These are phyloP conservation scores for Tribolium madens DNA, from an alignment of 1,140 invertebrate genomes.

Conservation along the genomic window DNA sequence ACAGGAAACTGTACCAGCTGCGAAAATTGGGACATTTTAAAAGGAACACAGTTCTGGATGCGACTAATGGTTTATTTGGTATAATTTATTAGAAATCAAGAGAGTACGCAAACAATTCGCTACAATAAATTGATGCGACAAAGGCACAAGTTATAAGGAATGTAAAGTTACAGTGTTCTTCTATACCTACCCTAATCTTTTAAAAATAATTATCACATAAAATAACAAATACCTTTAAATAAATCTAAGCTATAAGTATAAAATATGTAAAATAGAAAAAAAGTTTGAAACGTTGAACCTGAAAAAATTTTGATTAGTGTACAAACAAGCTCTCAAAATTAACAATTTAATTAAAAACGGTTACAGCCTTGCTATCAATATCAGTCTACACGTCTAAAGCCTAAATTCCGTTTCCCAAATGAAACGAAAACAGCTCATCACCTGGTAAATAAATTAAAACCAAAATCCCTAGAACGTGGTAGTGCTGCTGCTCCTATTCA, in stretches of 20 bases:
- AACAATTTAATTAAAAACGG: conserved; percentile 9
- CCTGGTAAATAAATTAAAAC: background rate
- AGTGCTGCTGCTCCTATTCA: conserved; percentile 72
- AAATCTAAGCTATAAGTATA: conserved; percentile 35
- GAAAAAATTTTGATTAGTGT: conserved; percentile 6
- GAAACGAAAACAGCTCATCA: conserved; percentile 23
- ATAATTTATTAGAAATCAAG: conserved; percentile 15
- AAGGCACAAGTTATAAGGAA: conserved; percentile 35
- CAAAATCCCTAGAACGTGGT: conserved; percentile 67
- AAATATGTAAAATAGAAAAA: conserved; percentile 36
- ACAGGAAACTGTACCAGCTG: too few species aligned
- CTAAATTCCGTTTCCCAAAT: conserved; percentile 3
- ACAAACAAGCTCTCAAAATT: conserved; percentile 17
- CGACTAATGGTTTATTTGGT: conserved; percentile 24
- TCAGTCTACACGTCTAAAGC: conserved; percentile 14
- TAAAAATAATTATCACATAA: conserved; percentile 37
- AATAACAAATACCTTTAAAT: conserved; percentile 31
- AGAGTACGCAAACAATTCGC: conserved; percentile 21
- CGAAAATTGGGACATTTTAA: too few species aligned
- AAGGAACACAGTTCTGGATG: too few species aligned
- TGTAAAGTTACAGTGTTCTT: conserved; percentile 12
- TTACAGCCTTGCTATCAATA: conserved; percentile 18
- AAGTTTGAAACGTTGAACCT: conserved; percentile 3
- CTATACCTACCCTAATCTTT: conserved; percentile 14
- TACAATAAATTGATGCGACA: conserved; percentile 28